Base-by-base conservation (phyloP, 2,797 vertebrate genomes). In the Syngnathus rostellatus region DNA sequence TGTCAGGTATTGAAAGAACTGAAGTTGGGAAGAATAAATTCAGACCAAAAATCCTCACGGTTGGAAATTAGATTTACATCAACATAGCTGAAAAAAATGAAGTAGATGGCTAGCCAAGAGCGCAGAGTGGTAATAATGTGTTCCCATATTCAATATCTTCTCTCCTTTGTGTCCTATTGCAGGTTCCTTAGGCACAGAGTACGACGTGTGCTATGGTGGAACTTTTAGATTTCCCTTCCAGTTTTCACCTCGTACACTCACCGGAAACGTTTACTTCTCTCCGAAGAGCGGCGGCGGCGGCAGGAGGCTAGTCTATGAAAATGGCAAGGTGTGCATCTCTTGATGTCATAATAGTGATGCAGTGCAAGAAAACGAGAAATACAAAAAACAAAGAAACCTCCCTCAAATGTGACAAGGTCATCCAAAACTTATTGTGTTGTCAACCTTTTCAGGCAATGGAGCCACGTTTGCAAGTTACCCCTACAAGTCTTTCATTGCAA, bases 261-360 rank as follows among this genome's bases (percentile, higher is more conserved):
- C 0, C 0, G 69, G 64, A n/a, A 1, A 9, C 3, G 0, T 85
- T 50, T 76, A 69, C 68, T 80, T 83, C 53, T 67, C 38, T 12
- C 75, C 76, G 1, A 74, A 40, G 0, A 58, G 8, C 8, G 53
- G 57, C 0, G 59, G 31, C 43, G 60, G 25, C 43, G 0, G 16
- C 40, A 62, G 0, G 12, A 80, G 1, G 40, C 4, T 77, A n/a
- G 0, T 85, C 59, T 54, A 74, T 37, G 54, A 76, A 0, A 1
- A 78, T 0, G 51, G 67, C 3, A 0, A 39, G 80, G 84, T 86
- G 66, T 70, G 78, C 39, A 51, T n/a, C 25, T 65, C 39, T 5
- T 62, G 9, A 2, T 37, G 3, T 5, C 43, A 4, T 62, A 7
- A 40, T 41, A 46, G 40, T 62, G 5, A 31, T 9, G 14, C 31